These are phyloP conservation scores for Meles meles DNA, from an alignment of 2,113 vertebrate genomes.

Conservation along the genomic window DNA sequence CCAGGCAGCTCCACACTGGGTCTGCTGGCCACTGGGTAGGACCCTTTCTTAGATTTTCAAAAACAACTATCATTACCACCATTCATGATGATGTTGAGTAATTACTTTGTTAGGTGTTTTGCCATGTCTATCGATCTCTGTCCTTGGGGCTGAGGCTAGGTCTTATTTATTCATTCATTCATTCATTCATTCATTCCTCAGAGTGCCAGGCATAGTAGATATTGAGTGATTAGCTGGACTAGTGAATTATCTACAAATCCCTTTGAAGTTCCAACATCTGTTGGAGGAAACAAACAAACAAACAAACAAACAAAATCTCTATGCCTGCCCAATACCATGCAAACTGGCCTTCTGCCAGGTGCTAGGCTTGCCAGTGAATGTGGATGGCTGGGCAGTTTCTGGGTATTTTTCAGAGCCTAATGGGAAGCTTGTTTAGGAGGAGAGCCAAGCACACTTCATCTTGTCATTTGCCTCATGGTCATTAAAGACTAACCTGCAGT, in stretches of 20 bases:
- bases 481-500: not conserved
- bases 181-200: not conserved
- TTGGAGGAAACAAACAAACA: not conserved
- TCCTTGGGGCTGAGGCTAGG: not conserved
- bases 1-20: not conserved
- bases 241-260: not conserved
- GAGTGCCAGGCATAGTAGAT: not conserved
- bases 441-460: not conserved
- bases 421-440: not conserved
- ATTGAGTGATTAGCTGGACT: not conserved
- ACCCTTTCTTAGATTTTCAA: not conserved
- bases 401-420: not conserved
- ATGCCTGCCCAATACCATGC: not conserved
- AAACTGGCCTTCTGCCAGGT: conserved; percentile 30
- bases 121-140: not conserved
- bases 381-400: not conserved
- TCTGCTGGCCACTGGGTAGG: not conserved
- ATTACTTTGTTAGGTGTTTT: not conserved
- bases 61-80: not conserved
- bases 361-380: not conserved
- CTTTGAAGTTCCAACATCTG: not conserved
- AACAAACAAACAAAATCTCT: not conserved
- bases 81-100: not conserved
- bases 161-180: not conserved
- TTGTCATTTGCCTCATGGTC: not conserved